Conservation (phyloP, 1,140 invertebrate genomes). For the Pseudomyrmex concolor region DNA sequence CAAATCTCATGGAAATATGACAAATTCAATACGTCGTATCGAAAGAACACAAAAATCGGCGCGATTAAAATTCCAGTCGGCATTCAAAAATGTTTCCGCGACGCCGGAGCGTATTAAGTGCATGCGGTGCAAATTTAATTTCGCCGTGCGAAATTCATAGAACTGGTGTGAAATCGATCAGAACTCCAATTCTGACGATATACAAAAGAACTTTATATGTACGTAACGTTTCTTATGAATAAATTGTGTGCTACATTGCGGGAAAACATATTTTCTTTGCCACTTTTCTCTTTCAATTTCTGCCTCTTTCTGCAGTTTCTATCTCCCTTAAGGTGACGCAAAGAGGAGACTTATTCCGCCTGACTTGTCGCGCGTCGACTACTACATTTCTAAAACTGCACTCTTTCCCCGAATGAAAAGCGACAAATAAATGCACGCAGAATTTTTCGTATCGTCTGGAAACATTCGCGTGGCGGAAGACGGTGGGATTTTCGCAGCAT, state of each 20-base stretch:
- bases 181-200: not conserved
- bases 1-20: constrained; percentile 49
- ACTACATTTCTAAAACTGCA: not conserved
- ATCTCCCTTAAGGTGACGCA: not conserved
- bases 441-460: constrained; percentile 8
- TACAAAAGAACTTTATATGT: too few species aligned
- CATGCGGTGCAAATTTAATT: constrained; percentile 22
- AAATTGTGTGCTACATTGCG: not conserved
- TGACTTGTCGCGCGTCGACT: not conserved
- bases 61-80: constrained; percentile 48
- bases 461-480: not conserved
- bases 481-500: constrained; percentile 25
- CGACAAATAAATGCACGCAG: not conserved
- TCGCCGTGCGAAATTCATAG: constrained; percentile 6
- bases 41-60: constrained; percentile 25
- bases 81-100: constrained; percentile 36
- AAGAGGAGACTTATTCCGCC: not conserved
- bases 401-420: not conserved
- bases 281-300: not conserved
- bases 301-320: not conserved
- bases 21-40: constrained; percentile 36
- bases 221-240: not conserved
- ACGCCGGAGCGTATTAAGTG: constrained; percentile 22
- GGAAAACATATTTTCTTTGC: not conserved
- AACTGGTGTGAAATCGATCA: not conserved